Evolutionary conservation across 2,888 invertebrate species (phyloP), one percentile per base, ranked within the genome.

Genomic region (Vannuccia rotundouncinata): DNA sequence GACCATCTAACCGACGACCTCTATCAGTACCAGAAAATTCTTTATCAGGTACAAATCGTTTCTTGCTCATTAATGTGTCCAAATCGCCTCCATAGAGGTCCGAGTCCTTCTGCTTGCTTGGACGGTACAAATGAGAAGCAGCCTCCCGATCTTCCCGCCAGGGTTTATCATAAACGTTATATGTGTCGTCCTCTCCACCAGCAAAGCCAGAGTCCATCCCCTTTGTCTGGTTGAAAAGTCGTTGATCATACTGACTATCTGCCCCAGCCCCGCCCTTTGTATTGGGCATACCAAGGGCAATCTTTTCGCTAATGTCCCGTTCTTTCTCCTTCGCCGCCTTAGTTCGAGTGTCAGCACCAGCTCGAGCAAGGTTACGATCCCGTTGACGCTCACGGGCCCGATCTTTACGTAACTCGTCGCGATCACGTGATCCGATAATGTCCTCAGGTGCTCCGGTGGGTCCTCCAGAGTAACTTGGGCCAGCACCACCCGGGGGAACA

Each of bases 101-200:
- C 84, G 92, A 92, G 86, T 98, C 97, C 0, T 93, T 90, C 86
- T 94, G 93, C 84, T 93, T 92, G 77, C 86, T 85, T 1, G 88
- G 88, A 77, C 86, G 89, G 96, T 88, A 88, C 81, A 99, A 92
- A 87, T 95, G 94, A 59, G 93, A 92, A 0, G 93, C 94, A 81
- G 97, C 91, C 0, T 92, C 91, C 84, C 93, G 93, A 31, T 92
- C 92, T 84, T 94, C 93, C 80, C 97, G 92, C 99, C 98, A 99
- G 0, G 99, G 95, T 87, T 95, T 95, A 89, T 98, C 97, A 86
- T 99, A 99, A 0, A 98, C 96, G 87, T 93, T 95, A 89, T 99
- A 99, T 0, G 93, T 93, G 85, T 99, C 99, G 84, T 99, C 99
- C 85, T 98, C 77, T 17, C 81, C 81, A 45, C 45, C 81, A 0